These are phyloP conservation scores for Litoditis marina DNA, from an alignment of 2,888 invertebrate species.

Conservation along the genomic window DNA sequence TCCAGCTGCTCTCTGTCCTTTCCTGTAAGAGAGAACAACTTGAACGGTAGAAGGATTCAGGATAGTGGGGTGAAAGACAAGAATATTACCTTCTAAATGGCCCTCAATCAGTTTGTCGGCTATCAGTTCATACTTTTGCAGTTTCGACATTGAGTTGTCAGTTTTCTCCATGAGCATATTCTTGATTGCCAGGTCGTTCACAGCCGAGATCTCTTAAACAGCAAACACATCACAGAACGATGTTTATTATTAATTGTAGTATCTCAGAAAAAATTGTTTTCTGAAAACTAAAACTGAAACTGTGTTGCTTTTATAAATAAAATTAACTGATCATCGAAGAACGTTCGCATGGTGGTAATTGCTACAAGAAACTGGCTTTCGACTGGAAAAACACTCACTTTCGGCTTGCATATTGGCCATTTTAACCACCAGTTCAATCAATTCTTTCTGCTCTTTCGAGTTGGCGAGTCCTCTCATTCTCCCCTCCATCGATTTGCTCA, in stretches of 20 bases:
- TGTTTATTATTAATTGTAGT: background rate
- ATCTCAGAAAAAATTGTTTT: too few species aligned
- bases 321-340: too few species aligned
- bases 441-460: slow-evolving; percentile 82
- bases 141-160: slow-evolving; percentile 53
- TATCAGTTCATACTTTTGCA: slow-evolving; percentile 55
- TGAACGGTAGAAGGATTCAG: background rate
- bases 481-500: slow-evolving; percentile 36
- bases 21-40: slow-evolving; percentile 21
- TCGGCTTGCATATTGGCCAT: slow-evolving; percentile 92
- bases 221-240: background rate
- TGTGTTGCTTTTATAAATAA: too few species aligned
- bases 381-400: slow-evolving; percentile 67
- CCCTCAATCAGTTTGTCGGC: slow-evolving; percentile 57
- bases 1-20: slow-evolving; percentile 48
- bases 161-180: slow-evolving; percentile 51
- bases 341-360: too few species aligned
- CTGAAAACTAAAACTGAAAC: too few species aligned
- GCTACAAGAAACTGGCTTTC: too few species aligned
- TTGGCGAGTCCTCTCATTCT: slow-evolving; percentile 28
- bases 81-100: slow-evolving; percentile 40
- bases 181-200: slow-evolving; percentile 55
- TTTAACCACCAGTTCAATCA: slow-evolving; percentile 80
- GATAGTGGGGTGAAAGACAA: background rate
- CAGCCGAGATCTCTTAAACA: slow-evolving; percentile 53